Conservation (phyloP, 2,888 invertebrate species). For the Tetropium fuscum region DNA sequence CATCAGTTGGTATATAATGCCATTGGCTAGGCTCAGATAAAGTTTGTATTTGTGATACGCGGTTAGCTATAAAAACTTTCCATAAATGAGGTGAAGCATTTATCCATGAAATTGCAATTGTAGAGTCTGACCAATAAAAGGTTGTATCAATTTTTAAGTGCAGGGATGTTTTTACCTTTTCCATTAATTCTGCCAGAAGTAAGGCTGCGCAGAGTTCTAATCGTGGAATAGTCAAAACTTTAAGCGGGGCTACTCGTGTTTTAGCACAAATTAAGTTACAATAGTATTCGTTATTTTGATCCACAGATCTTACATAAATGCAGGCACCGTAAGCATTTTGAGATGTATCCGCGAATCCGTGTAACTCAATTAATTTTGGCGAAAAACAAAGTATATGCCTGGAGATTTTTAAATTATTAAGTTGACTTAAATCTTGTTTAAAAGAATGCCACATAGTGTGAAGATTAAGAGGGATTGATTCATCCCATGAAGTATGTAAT, state of each 20-base stretch:
- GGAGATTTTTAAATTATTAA: conserved; percentile 7
- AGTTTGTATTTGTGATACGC: too few relatives aligned
- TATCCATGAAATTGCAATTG: conserved; percentile 25
- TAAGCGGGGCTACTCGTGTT: conserved; percentile 30
- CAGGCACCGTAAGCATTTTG: conserved; percentile 21
- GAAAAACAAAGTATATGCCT: conserved; percentile 2
- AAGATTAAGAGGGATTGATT: conserved; percentile 10
- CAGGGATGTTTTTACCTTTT: conserved; percentile 16
- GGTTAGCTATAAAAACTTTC: too few relatives aligned
- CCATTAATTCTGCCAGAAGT: conserved; percentile 19
- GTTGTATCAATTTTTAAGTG: conserved; percentile 9
- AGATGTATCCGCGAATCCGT: conserved; percentile 20
- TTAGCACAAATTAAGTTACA: conserved; percentile 30
- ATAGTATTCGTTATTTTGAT: neutral
- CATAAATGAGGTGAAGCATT: conserved; percentile 1
- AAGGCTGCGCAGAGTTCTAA: conserved; percentile 32
- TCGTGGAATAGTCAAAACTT: conserved; percentile 27
- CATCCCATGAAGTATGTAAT: conserved; percentile 16
- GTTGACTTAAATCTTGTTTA: neutral
- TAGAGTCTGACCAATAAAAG: conserved; percentile 26
- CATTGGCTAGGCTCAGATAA: too few relatives aligned
- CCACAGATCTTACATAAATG: conserved; percentile 6
- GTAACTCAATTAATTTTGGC: conserved; percentile 6
- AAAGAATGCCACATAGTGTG: conserved; percentile 13
- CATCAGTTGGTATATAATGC: too few relatives aligned